phyloP scores from a whole-genome alignment of 2,113 vertebrate genomes.

The Ctenodactylus gundi region DNA sequence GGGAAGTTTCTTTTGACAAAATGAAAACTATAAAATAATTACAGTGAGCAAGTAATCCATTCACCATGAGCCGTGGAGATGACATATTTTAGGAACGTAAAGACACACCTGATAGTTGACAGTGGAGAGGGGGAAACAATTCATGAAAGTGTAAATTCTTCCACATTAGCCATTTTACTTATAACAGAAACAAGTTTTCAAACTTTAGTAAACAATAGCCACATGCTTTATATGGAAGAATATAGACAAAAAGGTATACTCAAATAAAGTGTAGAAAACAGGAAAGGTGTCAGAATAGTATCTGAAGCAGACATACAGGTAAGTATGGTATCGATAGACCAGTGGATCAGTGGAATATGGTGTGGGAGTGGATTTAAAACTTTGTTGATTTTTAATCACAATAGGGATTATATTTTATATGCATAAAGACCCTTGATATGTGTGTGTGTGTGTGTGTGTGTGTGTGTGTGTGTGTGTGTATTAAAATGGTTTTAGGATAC shows the following conservation, averaged over 20 bases:
- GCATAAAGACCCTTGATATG: not conserved
- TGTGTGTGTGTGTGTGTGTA: not conserved
- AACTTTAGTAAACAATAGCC: not conserved
- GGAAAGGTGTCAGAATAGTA: not conserved
- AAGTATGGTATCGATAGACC: not conserved
- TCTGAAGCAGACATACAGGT: not conserved
- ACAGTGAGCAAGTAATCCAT: not conserved
- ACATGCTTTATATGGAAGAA: not conserved
- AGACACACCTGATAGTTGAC: not conserved
- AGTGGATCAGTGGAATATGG: not conserved
- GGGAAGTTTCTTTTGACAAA: not conserved
- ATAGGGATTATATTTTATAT: not conserved
- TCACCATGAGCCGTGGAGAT: not conserved
- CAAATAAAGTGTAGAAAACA: not conserved
- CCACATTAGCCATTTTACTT: slow-evolving; percentile 25
- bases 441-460: not conserved
- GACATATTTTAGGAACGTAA: not conserved
- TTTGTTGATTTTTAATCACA: not conserved
- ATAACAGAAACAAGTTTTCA: not conserved
- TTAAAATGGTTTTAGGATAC: not conserved
- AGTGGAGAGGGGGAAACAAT: not conserved
- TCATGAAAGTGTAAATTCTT: not conserved
- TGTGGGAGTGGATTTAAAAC: not conserved
- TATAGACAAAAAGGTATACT: not conserved
- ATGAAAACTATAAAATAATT: slow-evolving; percentile 36